phyloP scores from a whole-genome alignment of 2,113 vertebrate genomes.

The Odontophorus gujanensis region DNA sequence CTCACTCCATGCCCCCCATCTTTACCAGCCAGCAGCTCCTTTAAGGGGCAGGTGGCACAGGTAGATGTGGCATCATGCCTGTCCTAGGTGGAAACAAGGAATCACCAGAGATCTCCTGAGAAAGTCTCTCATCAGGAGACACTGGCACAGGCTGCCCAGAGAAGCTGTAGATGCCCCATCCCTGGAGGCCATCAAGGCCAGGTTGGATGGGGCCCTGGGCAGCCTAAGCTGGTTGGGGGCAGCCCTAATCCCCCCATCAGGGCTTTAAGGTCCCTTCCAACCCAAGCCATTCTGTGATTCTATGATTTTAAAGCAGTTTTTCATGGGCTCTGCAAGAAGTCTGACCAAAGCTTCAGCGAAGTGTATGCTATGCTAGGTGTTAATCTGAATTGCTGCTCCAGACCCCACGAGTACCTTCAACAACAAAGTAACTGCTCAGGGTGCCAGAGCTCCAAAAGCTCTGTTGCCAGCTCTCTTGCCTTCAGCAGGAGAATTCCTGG shows the following conservation, averaged over 20 bases:
- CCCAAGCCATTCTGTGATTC: neutral
- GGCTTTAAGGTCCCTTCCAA: neutral
- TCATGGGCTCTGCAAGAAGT: neutral
- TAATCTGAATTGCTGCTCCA: neutral
- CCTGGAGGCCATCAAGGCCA: neutral
- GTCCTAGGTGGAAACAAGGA: neutral
- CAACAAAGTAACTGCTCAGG: neutral
- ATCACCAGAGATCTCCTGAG: constrained; percentile 12
- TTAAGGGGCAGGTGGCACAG: neutral
- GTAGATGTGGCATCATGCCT: neutral
- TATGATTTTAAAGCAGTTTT: neutral
- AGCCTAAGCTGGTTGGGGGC: too few species aligned
- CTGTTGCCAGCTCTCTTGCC: neutral
- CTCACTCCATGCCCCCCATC: neutral
- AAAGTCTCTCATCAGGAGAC: neutral
- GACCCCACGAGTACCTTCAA: neutral
- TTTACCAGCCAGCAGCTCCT: neutral
- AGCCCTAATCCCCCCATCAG: too few species aligned
- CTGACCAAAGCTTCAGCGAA: neutral
- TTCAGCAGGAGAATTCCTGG: neutral
- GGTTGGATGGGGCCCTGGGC: neutral
- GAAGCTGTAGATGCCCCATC: neutral
- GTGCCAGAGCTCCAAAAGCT: neutral
- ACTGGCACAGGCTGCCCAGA: neutral
- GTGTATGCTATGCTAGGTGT: neutral